phyloP scores from a whole-genome alignment of 2,888 invertebrate species.

The Pycnomerus fuliginosus region DNA sequence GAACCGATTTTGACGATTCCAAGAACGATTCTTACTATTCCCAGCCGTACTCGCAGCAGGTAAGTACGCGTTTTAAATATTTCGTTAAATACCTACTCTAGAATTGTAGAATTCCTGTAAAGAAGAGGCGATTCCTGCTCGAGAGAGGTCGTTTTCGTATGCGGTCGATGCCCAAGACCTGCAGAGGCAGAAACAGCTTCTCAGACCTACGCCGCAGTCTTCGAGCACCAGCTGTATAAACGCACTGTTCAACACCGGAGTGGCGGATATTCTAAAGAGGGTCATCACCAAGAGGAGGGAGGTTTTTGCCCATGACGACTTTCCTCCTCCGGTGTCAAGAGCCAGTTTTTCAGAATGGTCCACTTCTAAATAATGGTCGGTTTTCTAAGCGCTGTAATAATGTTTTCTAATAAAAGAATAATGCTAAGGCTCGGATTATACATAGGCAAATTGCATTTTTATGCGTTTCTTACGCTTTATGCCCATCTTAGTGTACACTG shows the following conservation, averaged over 20 bases:
- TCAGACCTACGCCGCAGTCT: constrained; percentile 38
- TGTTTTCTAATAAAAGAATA: no score
- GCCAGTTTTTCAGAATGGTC: constrained; percentile 50
- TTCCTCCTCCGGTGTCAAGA: constrained; percentile 33
- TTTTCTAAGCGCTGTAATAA: no score
- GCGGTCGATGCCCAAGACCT: constrained; percentile 41
- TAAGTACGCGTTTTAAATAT: constrained; percentile 17
- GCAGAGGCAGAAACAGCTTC: constrained; percentile 42
- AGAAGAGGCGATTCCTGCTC: constrained; percentile 35
- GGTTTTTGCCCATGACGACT: constrained; percentile 38
- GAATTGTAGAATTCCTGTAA: constrained; percentile 43
- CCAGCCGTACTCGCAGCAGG: constrained; percentile 36
- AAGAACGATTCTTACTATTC: constrained; percentile 47
- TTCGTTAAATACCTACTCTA: no score
- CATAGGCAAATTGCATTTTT: no score
- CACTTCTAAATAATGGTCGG: constrained; percentile 17
- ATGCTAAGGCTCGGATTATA: no score
- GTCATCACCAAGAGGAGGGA: constrained; percentile 50
- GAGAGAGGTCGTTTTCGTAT: constrained; percentile 46
- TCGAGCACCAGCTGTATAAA: constrained; percentile 51
- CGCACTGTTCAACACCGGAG: constrained; percentile 48
- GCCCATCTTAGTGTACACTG: no score
- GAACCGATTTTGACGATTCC: constrained; percentile 44
- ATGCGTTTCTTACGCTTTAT: no score
- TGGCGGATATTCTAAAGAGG: constrained; percentile 50